Evolutionary conservation across 2,888 invertebrate species (phyloP), one percentile per base, ranked within the genome.

Genomic region (Meiosimyza decipiens): DNA sequence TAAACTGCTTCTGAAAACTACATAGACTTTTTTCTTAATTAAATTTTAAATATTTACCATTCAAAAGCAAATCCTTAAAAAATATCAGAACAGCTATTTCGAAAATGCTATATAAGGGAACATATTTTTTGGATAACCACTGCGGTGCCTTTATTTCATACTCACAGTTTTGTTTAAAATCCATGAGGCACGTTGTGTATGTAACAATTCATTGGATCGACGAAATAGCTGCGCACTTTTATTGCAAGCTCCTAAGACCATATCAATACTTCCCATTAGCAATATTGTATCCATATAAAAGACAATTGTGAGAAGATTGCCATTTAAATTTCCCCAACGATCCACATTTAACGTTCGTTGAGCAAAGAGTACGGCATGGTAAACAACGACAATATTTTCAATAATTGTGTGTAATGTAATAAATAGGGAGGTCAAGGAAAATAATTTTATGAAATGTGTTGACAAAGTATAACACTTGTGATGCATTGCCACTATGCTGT

Each of bases 231-330:
- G 71, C 0, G 75, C 76, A 0, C 76, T 59, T 7, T 57, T 47
- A 33, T 83, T 82, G 73, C 81, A 81, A 0, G 77, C 72, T 9
- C 18, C 73, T 0, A 80, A 1, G 12, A 77, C 63, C 0, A 57
- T 63, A 22, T 83, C 79, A 15, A 82, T 7, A 60, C 76, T 74
- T 22, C 76, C 73, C 72, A 81, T 77, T 0, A 77, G 2, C 74
- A 77, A 16, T 2, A 73, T 3, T 0, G 74, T 55, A 7, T 71
- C 75, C 63, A 71, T 74, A 9, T 74, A 13, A 16, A 67, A 78
- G 16, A 62, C 59, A 0, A 52, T 0, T 1, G 78, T 28, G 11
- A 82, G 71, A 0, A 60, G 65, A 1, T 72, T 52, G 6, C 81
- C 82, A 15, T 75, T n/a, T 0, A 76, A 0, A 0, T n/a, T 1